Conservation (phyloP, 92 coral and sea anemone species). For the Heteractis magnifica region DNA sequence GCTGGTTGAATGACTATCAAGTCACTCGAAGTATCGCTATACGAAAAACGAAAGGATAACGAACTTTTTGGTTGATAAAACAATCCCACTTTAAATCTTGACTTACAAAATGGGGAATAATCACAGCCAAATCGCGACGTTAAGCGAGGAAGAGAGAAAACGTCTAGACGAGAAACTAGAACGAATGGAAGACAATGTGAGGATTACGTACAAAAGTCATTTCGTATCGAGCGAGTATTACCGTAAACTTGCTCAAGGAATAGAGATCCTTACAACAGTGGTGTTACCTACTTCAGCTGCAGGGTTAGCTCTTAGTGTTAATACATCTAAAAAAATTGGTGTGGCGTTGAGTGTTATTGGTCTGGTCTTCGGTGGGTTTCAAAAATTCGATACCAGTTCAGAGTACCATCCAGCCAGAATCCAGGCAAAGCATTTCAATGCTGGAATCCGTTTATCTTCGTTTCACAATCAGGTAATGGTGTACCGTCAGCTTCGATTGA, state of each 20-base stretch:
- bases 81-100: too few species aligned
- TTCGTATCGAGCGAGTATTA: slow-evolving; percentile 35
- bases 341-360: slow-evolving; percentile 22
- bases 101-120: slow-evolving; percentile 8
- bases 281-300: slow-evolving; percentile 28
- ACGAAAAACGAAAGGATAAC: too few species aligned
- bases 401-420: slow-evolving; percentile 20
- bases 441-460: slow-evolving; percentile 17
- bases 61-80: too few species aligned
- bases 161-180: slow-evolving; percentile 8
- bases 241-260: slow-evolving; percentile 17
- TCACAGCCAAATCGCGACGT: background rate
- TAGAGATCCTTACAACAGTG: slow-evolving; percentile 12
- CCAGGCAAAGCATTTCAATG: slow-evolving; percentile 23
- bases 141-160: slow-evolving; percentile 24
- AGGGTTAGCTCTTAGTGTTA: slow-evolving; percentile 10
- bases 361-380: slow-evolving; percentile 25
- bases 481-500: slow-evolving; percentile 29
- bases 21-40: too few species aligned
- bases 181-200: slow-evolving; percentile 30
- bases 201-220: slow-evolving; percentile 36
- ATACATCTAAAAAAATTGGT: slow-evolving; percentile 21
- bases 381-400: slow-evolving; percentile 22
- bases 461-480: slow-evolving; percentile 18
- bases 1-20: too few species aligned